Conservation (phyloP, 2,797 vertebrate species). For the Alca torda region DNA sequence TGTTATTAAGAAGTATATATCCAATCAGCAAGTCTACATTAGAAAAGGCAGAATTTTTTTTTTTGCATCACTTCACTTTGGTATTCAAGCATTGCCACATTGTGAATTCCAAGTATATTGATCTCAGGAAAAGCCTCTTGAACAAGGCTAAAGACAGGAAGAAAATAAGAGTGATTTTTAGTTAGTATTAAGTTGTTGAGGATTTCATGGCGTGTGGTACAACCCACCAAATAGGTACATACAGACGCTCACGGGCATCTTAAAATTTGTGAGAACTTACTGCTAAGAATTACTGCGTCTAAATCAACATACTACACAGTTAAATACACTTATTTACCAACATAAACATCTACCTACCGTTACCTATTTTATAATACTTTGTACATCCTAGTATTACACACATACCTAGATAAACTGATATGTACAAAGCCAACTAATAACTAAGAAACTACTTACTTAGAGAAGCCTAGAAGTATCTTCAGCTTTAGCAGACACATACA, state of each 20-base stretch:
- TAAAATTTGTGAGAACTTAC: neutral
- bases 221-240: neutral
- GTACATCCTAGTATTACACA: neutral
- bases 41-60: neutral
- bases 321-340: neutral
- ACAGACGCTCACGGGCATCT: neutral
- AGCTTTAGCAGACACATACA: neutral
- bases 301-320: neutral
- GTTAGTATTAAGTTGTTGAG: neutral
- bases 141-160: neutral
- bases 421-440: neutral
- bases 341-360: neutral
- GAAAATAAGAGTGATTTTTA: neutral
- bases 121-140: neutral
- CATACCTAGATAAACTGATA: neutral
- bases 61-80: neutral
- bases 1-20: neutral
- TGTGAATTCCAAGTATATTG: neutral
- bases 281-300: neutral
- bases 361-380: neutral
- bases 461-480: neutral
- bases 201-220: neutral
- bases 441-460: neutral
- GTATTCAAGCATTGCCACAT: neutral
- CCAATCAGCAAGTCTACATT: neutral